Conservation (phyloP, 2,797 vertebrate species). For the Channallabes apus region DNA sequence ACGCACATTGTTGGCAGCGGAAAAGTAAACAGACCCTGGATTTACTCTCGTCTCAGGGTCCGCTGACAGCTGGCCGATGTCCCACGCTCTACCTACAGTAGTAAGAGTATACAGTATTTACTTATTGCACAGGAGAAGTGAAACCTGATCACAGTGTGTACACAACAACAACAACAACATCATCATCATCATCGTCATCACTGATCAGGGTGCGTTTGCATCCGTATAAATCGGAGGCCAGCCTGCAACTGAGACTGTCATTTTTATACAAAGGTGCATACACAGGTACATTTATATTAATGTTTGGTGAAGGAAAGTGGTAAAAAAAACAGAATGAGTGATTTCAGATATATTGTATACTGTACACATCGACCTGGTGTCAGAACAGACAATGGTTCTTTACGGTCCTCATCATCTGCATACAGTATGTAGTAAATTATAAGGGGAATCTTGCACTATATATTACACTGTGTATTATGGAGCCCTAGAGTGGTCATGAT, state of each 20-base stretch:
- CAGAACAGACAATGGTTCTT: background rate
- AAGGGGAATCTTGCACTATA: no score
- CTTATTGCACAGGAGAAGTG: background rate
- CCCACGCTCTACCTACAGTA: background rate
- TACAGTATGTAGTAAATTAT: background rate
- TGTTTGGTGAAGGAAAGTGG: background rate
- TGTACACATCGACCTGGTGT: background rate
- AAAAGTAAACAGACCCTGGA: slow-evolving; percentile 12
- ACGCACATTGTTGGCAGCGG: background rate
- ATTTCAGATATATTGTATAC: background rate
- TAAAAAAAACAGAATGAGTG: background rate
- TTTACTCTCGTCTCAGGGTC: slow-evolving; percentile 13
- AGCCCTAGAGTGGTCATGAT: no score
- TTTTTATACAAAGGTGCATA: no score
- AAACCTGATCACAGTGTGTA: background rate
- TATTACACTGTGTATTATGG: no score
- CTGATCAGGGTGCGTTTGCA: background rate
- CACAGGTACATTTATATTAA: background rate
- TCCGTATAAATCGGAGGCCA: background rate
- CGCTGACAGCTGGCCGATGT: background rate
- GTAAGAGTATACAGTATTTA: background rate
- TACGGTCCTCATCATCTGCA: background rate
- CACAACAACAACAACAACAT: background rate
- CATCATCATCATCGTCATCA: no score
- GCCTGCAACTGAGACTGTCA: background rate